Percentiles rank a stretch among this genome's conserved stretches.
Evolutionary conservation across 2,113 vertebrate genomes (phyloP).

Genomic region (Datnioides undecimradiatus): DNA sequence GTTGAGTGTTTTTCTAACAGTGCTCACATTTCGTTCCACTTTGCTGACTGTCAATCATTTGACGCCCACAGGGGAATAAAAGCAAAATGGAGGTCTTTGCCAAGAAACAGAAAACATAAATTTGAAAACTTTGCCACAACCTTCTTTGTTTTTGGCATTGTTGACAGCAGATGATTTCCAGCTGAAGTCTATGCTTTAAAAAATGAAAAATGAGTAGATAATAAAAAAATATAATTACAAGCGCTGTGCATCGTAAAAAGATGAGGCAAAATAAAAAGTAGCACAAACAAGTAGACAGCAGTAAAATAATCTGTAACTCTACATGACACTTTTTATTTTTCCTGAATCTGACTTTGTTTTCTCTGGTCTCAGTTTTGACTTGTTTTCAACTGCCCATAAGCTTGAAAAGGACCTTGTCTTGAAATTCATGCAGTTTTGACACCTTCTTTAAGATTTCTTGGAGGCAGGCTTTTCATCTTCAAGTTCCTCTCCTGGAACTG

Average conservation of each 20-base stretch:
- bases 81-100: background rate
- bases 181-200: background rate
- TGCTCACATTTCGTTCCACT: conserved; percentile 45
- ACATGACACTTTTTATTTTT: background rate
- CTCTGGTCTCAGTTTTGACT: background rate
- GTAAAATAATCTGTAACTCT: background rate
- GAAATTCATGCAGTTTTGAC: background rate
- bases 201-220: background rate
- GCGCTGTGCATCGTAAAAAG: background rate
- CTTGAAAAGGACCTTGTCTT: background rate
- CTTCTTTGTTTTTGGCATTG: background rate
- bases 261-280: background rate
- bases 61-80: conserved; percentile 24
- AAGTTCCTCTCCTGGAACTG: too few species aligned
- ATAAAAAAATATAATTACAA: background rate
- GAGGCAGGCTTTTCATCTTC: background rate
- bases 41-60: conserved; percentile 54
- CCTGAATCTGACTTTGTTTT: background rate
- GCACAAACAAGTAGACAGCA: background rate
- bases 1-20: conserved; percentile 31
- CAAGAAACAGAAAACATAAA: background rate
- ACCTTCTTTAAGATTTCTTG: background rate
- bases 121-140: background rate
- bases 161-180: background rate
- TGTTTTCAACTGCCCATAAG: background rate